Base-by-base conservation (phyloP, 92 coral and sea anemone genomes). In the Ricordea florida region DNA sequence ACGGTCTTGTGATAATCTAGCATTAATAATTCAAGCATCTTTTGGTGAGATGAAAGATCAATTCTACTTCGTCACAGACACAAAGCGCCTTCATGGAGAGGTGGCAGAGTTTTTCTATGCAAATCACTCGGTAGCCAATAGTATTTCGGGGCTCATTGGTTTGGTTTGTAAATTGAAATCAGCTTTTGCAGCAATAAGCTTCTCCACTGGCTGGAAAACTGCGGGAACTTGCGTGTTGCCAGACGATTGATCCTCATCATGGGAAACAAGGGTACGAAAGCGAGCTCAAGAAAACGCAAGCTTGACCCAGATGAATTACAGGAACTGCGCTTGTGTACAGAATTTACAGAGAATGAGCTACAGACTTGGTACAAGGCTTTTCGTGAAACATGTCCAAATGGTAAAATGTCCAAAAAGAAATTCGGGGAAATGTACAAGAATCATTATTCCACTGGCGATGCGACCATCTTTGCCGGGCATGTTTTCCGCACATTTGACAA, bases 401-500 rank as follows among this genome's bases (percentile, higher is more conserved):
- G 97, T 7, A 88, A 83, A 79, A 94, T 94, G 98, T 88, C 98
- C 56, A 74, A 90, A 82, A 53, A 87, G 35, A 94, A 94, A 74
- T 94, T 94, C 80, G 70, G 85, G 52, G 98, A 94, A 70, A 70
- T 94, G 68, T 94, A 94, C 84, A 66, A 76, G 76, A 94, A 93
- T 32, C 87, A 90, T 40, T 94, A 85, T 50, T 86, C 91, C 3
- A 85, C 89, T 16, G 97, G 99, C 18, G 99, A 96, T 63, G 94
- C 99, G 0, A 68, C 86, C 22, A 76, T 92, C 34, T 96, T 96
- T 45, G 99, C 99, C 0, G 92, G 97, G 24, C 99, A 96, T 56
- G 90, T 93, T 28, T 96, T 96, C 53, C 97, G 99, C 52, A 96
- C 99, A 22, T 96, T 96, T 56, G 99, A 96, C 72, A 92, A 92